Percentiles rank a stretch among this genome's conserved stretches.
phyloP scores from a whole-genome alignment of 2,888 invertebrate genomes.

The Cecidostiba fungosa region DNA sequence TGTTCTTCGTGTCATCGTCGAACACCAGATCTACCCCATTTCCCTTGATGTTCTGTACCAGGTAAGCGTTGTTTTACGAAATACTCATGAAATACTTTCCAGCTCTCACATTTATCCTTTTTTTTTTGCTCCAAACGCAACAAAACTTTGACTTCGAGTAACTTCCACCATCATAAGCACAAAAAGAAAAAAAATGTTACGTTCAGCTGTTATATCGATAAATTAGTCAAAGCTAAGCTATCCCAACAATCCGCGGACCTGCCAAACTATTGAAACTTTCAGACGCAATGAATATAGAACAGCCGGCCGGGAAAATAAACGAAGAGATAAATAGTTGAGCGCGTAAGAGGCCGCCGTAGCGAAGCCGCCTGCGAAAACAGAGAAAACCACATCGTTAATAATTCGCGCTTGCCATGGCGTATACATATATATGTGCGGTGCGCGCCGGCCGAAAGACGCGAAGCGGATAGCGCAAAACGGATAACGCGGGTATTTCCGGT shows the following conservation, averaged over 20 bases:
- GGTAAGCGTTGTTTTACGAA: constrained; percentile 80
- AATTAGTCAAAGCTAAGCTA: background rate
- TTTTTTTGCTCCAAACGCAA: background rate
- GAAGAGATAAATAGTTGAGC: constrained; percentile 59
- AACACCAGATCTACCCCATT: constrained; percentile 99
- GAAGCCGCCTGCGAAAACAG: background rate
- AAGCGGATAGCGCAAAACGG: constrained; percentile 63
- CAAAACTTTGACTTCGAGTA: background rate
- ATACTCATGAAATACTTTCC: background rate
- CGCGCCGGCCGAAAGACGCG: constrained; percentile 37
- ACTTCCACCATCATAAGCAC: background rate
- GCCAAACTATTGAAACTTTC: constrained; percentile 51
- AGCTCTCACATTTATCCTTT: background rate
- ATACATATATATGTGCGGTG: background rate
- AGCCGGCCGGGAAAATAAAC: constrained; percentile 52
- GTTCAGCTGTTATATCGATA: background rate
- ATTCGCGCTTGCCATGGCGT: constrained; percentile 28
- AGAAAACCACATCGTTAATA: constrained; percentile 56
- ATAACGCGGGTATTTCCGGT: constrained; percentile 75
- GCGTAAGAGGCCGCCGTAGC: constrained; percentile 10
- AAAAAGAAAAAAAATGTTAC: background rate
- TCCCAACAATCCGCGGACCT: background rate
- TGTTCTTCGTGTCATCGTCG: constrained; percentile 98
- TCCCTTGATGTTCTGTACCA: constrained; percentile 97
- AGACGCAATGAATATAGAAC: constrained; percentile 55